phyloP scores from a whole-genome alignment of 2,797 vertebrate species.

The Cyprinodon diabolis region DNA sequence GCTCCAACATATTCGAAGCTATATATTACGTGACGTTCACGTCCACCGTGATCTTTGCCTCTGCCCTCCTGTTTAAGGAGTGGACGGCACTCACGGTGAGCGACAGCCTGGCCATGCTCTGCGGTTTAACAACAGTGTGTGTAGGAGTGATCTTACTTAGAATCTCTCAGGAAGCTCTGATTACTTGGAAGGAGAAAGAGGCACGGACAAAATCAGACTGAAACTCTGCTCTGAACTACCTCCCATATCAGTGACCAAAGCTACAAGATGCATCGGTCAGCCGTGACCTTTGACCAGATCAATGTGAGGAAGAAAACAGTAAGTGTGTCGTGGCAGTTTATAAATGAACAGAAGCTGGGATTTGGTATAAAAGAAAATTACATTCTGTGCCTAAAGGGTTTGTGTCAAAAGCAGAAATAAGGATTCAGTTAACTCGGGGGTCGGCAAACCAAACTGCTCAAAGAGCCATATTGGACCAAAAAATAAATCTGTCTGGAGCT shows the following conservation, averaged over 20 bases:
- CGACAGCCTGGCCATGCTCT: slow-evolving; percentile 90
- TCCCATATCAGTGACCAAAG: slow-evolving; percentile 14
- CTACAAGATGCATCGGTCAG: neutral
- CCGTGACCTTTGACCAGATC: neutral
- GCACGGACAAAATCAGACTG: slow-evolving; percentile 84
- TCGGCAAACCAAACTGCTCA: too few relatives aligned
- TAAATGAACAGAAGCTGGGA: slow-evolving; percentile 9
- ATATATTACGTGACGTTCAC: slow-evolving; percentile 97
- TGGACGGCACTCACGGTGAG: slow-evolving; percentile 87
- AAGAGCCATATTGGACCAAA: too few relatives aligned
- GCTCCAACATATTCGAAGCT: slow-evolving; percentile 92
- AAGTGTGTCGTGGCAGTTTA: neutral
- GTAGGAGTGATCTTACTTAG: slow-evolving; percentile 91
- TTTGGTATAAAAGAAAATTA: neutral
- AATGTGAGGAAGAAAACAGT: neutral
- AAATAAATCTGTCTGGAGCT: too few relatives aligned
- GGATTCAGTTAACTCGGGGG: too few relatives aligned
- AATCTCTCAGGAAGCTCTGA: slow-evolving; percentile 89
- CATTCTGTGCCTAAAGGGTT: neutral
- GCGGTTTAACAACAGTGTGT: slow-evolving; percentile 88
- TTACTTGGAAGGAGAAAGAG: slow-evolving; percentile 85
- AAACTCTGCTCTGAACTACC: slow-evolving; percentile 14
- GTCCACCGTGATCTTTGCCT: slow-evolving; percentile 88
- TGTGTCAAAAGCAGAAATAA: neutral
- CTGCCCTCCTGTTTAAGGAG: slow-evolving; percentile 93